Evolutionary conservation across 2,113 vertebrate species (phyloP).

Genomic region (Grammomys surdaster): DNA sequence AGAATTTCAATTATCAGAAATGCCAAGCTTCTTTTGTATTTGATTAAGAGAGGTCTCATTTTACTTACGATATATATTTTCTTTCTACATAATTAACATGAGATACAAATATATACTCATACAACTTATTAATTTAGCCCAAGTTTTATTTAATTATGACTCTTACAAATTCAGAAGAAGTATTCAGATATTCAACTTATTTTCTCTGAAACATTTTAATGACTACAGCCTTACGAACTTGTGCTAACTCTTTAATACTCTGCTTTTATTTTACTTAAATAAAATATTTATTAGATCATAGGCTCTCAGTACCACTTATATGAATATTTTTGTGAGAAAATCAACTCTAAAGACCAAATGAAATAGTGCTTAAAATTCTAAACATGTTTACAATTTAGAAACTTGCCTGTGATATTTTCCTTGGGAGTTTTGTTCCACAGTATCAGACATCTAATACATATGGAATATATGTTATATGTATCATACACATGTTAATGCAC

Average conservation of each 20-base stretch:
- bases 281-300: conserved; percentile 28
- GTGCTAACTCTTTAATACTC: not conserved
- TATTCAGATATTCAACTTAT: not conserved
- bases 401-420: not conserved
- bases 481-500: not conserved
- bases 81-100: not conserved
- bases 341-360: not conserved
- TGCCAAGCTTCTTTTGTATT: not conserved
- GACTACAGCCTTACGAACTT: conserved; percentile 19
- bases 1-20: not conserved
- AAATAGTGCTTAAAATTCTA: conserved; percentile 15
- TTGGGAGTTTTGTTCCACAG: not conserved
- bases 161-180: not conserved
- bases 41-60: not conserved
- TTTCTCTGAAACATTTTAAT: conserved; percentile 44
- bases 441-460: not conserved
- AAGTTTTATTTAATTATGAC: conserved; percentile 13
- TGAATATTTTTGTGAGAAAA: conserved; percentile 21
- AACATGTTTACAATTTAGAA: not conserved
- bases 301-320: not conserved
- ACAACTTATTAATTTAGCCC: not conserved
- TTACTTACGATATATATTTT: not conserved
- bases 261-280: not conserved
- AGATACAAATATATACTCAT: not conserved
- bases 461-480: not conserved